Percentiles rank a stretch among this genome's conserved stretches.
Conservation (phyloP, 2,888 invertebrate genomes). For the Ceramica pisi region DNA sequence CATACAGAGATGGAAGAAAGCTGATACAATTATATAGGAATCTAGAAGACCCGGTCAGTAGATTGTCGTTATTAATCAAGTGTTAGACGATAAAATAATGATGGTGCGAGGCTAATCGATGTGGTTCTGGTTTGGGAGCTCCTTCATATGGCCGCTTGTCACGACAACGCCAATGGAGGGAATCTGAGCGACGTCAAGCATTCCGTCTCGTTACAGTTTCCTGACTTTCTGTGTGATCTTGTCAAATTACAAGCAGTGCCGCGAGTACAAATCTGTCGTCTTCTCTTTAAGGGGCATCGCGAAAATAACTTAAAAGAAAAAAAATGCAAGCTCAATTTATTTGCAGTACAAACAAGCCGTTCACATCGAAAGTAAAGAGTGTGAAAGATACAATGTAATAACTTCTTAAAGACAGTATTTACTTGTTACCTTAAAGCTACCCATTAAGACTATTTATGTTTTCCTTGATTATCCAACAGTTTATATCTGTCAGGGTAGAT, state of each 20-base stretch:
- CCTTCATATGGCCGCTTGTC: slow-evolving; percentile 65
- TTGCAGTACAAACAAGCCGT: slow-evolving; percentile 7
- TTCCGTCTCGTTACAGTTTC: slow-evolving; percentile 72
- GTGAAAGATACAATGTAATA: slow-evolving; percentile 48
- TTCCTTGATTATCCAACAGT: slow-evolving; percentile 56
- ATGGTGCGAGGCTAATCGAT: slow-evolving; percentile 57
- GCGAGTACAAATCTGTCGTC: slow-evolving; percentile 37
- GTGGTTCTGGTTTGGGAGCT: slow-evolving; percentile 48
- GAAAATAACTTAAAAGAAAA: slow-evolving; percentile 21
- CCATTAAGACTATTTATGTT: slow-evolving; percentile 60
- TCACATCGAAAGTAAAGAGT: slow-evolving; percentile 47
- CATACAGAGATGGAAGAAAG: slow-evolving; percentile 78
- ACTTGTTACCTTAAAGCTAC: slow-evolving; percentile 31
- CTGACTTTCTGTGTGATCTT: slow-evolving; percentile 69
- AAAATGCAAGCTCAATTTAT: slow-evolving; percentile 18
- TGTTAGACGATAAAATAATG: slow-evolving; percentile 73
- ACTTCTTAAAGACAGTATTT: slow-evolving; percentile 52
- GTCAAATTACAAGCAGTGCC: slow-evolving; percentile 43
- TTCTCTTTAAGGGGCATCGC: slow-evolving; percentile 31
- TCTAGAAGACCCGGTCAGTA: slow-evolving; percentile 83
- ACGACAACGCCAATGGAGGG: slow-evolving; percentile 67
- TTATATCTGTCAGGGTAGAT: slow-evolving; percentile 54
- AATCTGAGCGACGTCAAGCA: slow-evolving; percentile 62
- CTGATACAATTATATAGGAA: slow-evolving; percentile 83
- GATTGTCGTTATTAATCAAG: slow-evolving; percentile 82